Base-by-base conservation (phyloP, 2,888 invertebrate species). In the Junonia oenone region DNA sequence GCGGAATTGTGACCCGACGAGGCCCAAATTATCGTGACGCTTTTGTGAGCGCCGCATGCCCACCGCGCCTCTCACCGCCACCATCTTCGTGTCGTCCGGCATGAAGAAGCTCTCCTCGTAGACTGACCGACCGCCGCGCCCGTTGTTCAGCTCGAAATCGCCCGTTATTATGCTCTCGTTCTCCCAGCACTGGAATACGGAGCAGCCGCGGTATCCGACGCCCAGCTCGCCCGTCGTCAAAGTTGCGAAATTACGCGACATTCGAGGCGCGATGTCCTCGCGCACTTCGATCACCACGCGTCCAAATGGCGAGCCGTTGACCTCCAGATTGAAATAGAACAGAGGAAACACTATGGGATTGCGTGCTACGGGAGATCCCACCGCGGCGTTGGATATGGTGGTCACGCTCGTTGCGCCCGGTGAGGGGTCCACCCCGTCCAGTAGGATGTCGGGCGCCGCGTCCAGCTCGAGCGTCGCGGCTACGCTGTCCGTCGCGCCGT, bases 1-100 rank as follows among this genome's bases (percentile, higher is more conserved):
- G 63, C 96, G 93, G 84, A 96, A 96, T 80, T 96, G 96, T 56
- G 95, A 95, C 19, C 95, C 96, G n/a, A 96, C 95, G 91, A 95
- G 92, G 48, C 95, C 95, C 67, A 94, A 87, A 68, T 94, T 94
- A 77, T 95, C 95, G 83, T 95, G 95, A 26, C 95, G 92, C 77
- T 94, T 94, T 75, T 95, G 95, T 56, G 95, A 94, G 43, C 96
- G 91, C 9, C 95, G 90, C 95, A 96, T 96, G 52, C 95, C 96
- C 6, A 96, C 95, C 11, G 95, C 93, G 35, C 95, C 96, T 38
- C 95, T 91, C 13, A 94, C 92, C 5, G 95, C 94, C 63, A 93
- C 91, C 70, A 96, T 91, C 71, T 94, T 94, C 17, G 95, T 95
- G 70, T 95, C 95, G 78, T 96, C 96, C 31, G 95, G 95, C 92